Conservation (phyloP, 2,797 vertebrate genomes). For the Aldrovandia affinis region DNA sequence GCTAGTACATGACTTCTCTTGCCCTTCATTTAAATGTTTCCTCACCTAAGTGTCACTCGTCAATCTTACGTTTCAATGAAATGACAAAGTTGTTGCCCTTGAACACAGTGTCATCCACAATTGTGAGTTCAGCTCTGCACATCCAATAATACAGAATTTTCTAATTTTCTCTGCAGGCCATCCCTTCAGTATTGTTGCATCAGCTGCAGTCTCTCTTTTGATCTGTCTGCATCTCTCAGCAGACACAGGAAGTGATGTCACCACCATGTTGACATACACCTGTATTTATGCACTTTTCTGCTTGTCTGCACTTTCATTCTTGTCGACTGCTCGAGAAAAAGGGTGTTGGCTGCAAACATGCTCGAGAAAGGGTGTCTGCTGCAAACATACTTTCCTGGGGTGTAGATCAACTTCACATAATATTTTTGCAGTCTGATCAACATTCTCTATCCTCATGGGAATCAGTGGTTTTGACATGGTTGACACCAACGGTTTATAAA, state of each 20-base stretch:
- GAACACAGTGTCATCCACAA: constrained; percentile 34
- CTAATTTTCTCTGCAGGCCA: constrained; percentile 21
- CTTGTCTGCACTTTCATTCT: background rate
- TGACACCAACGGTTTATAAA: constrained; percentile 27
- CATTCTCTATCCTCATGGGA: constrained; percentile 19
- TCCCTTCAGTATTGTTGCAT: constrained; percentile 19
- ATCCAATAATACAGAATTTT: constrained; percentile 33
- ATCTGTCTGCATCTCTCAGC: constrained; percentile 25
- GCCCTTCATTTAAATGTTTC: constrained; percentile 29
- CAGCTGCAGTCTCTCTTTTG: background rate
- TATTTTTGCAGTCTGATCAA: constrained; percentile 36
- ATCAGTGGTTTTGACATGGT: constrained; percentile 19
- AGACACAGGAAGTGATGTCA: constrained; percentile 34
- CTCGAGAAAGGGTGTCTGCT: constrained; percentile 10
- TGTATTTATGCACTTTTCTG: constrained; percentile 27
- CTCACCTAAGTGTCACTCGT: constrained; percentile 30
- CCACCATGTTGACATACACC: constrained; percentile 32
- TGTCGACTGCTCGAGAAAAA: constrained; percentile 20
- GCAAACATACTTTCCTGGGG: constrained; percentile 36
- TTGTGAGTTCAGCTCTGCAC: constrained; percentile 25
- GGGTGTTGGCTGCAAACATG: too few relatives aligned
- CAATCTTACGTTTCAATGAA: constrained; percentile 13
- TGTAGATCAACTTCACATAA: constrained; percentile 33
- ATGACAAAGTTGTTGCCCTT: constrained; percentile 36
- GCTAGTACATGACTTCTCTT: constrained; percentile 30